phyloP scores from a whole-genome alignment of 2,113 vertebrate genomes.

The Phaethornis superciliosus region DNA sequence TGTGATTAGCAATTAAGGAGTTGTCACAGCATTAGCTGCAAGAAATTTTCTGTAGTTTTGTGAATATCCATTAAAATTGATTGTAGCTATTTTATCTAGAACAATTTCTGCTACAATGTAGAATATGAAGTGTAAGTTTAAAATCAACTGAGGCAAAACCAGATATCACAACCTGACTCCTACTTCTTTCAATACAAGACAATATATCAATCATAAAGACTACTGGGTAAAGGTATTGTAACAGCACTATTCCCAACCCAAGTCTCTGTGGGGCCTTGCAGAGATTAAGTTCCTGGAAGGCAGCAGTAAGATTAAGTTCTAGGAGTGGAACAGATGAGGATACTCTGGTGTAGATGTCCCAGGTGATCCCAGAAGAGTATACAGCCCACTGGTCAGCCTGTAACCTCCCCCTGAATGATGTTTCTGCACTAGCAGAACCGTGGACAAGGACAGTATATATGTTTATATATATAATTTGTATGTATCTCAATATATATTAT shows the following conservation, averaged over 20 bases:
- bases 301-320: not conserved
- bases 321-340: not conserved
- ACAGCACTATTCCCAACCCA: not conserved
- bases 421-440: not conserved
- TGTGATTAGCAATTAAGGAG: not conserved
- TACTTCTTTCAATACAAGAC: not conserved
- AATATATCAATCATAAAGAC: not conserved
- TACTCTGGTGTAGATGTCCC: not conserved
- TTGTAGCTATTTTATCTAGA: accelerated
- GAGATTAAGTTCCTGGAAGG: not conserved
- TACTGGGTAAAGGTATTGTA: not conserved
- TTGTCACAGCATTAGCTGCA: not conserved
- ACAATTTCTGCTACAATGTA: not conserved
- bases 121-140: not conserved
- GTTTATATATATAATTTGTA: too few relatives aligned
- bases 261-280: not conserved
- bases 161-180: not conserved
- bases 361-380: not conserved
- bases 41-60: not conserved
- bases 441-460: not conserved
- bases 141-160: not conserved
- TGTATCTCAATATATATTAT: not conserved
- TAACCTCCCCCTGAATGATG: not conserved
- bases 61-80: not conserved
- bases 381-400: not conserved